Evolutionary conservation across 2,888 invertebrate species (phyloP).

Genomic region (Sminthurinus aureus): DNA sequence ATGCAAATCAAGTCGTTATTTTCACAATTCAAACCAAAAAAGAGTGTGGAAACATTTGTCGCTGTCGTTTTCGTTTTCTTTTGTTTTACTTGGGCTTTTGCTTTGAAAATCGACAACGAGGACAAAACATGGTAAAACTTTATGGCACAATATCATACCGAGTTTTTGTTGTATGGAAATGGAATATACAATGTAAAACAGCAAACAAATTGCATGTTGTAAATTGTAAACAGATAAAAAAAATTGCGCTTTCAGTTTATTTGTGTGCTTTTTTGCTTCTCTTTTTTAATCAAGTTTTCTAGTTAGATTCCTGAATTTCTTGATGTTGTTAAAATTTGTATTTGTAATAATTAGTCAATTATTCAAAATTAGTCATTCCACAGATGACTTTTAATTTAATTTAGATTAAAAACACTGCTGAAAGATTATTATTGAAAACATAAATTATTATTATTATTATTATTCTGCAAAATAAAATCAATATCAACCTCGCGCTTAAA

Average conservation of each 20-base stretch:
- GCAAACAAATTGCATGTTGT: too few relatives aligned
- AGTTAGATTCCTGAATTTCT: too few relatives aligned
- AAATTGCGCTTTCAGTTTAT: not conserved
- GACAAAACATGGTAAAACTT: not conserved
- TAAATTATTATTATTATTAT: not conserved
- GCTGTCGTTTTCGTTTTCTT: not conserved
- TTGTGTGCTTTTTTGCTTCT: not conserved
- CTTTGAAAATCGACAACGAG: not conserved
- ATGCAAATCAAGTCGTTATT: slow-evolving; percentile 18
- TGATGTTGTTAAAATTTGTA: too few relatives aligned
- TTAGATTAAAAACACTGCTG: too few relatives aligned
- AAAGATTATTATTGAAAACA: not conserved
- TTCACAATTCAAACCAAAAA: not conserved
- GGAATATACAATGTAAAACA: too few relatives aligned
- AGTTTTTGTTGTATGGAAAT: too few relatives aligned
- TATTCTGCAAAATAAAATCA: not conserved
- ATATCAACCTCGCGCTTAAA: not conserved
- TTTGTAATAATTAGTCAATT: not conserved
- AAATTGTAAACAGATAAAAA: too few relatives aligned
- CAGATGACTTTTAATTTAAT: too few relatives aligned
- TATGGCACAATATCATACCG: not conserved
- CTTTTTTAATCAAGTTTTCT: not conserved
- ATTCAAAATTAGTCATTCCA: too few relatives aligned
- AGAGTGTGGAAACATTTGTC: not conserved
- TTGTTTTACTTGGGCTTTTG: not conserved